Conservation (phyloP, 2,797 vertebrate genomes). For the Tokudaia muenninki region DNA sequence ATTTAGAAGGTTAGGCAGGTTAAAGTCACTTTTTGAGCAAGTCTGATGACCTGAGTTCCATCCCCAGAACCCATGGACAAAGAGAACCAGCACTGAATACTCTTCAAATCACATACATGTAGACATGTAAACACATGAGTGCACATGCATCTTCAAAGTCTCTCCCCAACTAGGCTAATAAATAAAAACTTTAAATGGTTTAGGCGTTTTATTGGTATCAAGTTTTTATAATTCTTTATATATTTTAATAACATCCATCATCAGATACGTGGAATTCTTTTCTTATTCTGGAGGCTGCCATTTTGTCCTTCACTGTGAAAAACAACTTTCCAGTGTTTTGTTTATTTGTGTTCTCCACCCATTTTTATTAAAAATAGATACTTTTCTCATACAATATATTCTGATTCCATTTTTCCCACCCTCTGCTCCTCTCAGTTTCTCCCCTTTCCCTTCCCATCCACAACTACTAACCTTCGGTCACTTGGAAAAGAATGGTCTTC, state of each 20-base stretch:
- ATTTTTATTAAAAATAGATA: not conserved
- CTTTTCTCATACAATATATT: not conserved
- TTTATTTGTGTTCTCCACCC: not conserved
- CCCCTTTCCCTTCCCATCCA: not conserved
- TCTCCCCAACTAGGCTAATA: not conserved
- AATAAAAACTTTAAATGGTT: not conserved
- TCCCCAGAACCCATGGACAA: not conserved
- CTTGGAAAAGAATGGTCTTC: not conserved
- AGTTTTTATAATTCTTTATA: not conserved
- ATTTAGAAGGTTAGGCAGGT: not conserved
- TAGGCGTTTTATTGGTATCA: not conserved
- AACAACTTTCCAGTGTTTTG: not conserved
- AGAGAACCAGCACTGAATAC: not conserved
- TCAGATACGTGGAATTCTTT: not conserved
- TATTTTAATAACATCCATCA: not conserved
- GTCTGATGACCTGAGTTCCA: not conserved
- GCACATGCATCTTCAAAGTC: no score
- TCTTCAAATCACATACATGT: not conserved
- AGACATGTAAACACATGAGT: not conserved
- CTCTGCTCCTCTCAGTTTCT: not conserved
- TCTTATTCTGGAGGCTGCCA: not conserved
- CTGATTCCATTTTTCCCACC: not conserved
- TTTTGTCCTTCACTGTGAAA: not conserved
- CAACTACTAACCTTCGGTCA: not conserved
- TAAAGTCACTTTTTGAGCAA: not conserved